Base-by-base conservation (phyloP, 2,888 invertebrate species). In the Parnassius glacialis region DNA sequence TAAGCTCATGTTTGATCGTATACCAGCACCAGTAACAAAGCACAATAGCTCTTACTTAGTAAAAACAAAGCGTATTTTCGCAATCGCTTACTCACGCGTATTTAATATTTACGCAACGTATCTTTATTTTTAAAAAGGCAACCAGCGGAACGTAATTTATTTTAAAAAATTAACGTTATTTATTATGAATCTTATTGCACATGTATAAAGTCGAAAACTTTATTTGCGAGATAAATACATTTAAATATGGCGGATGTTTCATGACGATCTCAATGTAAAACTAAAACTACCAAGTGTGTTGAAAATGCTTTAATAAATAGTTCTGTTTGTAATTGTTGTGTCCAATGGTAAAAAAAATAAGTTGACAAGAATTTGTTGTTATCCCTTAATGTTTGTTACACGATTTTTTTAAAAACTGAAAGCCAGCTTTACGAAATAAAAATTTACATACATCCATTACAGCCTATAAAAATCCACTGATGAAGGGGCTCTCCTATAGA, bases 61-160 rank as follows among this genome's bases (percentile, higher is more conserved):
- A 9, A 52, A 9, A 11, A 59, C 59, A 63, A 56, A 20, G 59
- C 56, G 16, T 43, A 59, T 63, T 59, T 52, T 63, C 48, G 63
- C 13, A 51, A 52, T 13, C 16, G 9, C 13, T 13, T 25, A 44
- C 50, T 51, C 55, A 50, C 34, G 59, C 41, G 11, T 56, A 52
- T 52, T 48, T 48, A 45, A 10, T 56, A 41, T 66, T 66, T 66
- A 65, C 64, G 68, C 65, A 68, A 66, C 63, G 52, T 45, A 59
- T 57, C 64, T 59, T 64, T 65, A 64, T 66, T 66, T 66, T 66
- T 64, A 66, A 65, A 62, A 58, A 64, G 59, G 55, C 66, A 62
- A 60, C 53, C 60, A 68, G 60, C 62, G 66, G 65, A 68, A 68
- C 68, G 65, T 52, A 64, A 57, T 60, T 62, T 64, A 64, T 67